A percentile compares a stretch with the other conserved stretches of the same genome.
phyloP scores from a whole-genome alignment of 2,797 vertebrate genomes.

The Anisognathus igniventris region DNA sequence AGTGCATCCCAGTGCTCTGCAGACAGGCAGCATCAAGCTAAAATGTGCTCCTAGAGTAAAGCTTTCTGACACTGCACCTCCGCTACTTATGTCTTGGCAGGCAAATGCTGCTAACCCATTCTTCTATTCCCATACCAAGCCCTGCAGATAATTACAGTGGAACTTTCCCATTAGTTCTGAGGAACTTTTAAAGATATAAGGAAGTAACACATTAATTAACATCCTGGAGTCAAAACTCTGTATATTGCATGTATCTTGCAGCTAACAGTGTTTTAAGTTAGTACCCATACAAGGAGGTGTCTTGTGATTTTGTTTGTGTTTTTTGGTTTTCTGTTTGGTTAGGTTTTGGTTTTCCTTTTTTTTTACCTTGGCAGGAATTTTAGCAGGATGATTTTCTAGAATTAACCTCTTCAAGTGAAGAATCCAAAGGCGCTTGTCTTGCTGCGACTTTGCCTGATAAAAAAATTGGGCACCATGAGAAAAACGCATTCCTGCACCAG shows the following conservation, averaged over 20 bases:
- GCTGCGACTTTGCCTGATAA: slow-evolving; percentile 90
- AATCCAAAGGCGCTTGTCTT: slow-evolving; percentile 97
- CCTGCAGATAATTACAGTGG: not conserved
- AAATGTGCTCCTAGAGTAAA: not conserved
- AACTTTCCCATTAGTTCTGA: not conserved
- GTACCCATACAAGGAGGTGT: not conserved
- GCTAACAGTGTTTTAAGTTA: not conserved
- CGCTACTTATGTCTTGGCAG: not conserved
- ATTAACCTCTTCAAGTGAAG: slow-evolving; percentile 96
- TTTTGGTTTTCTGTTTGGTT: not conserved
- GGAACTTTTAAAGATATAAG: not conserved
- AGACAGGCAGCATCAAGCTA: not conserved
- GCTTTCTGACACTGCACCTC: not conserved
- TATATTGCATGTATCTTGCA: not conserved
- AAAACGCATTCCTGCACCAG: not conserved
- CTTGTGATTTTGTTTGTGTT: not conserved
- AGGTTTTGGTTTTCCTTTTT: not conserved
- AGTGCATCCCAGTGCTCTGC: not conserved
- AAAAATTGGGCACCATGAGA: not conserved
- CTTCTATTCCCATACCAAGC: not conserved
- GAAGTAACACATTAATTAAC: not conserved
- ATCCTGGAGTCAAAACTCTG: not conserved
- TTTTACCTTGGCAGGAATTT: slow-evolving; percentile 96
- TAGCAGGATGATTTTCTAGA: slow-evolving; percentile 97
- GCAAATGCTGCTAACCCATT: not conserved